A percentile compares a stretch with the other conserved stretches of the same genome.
Conservation (phyloP, 2,888 invertebrate species). For the Empis livida region DNA sequence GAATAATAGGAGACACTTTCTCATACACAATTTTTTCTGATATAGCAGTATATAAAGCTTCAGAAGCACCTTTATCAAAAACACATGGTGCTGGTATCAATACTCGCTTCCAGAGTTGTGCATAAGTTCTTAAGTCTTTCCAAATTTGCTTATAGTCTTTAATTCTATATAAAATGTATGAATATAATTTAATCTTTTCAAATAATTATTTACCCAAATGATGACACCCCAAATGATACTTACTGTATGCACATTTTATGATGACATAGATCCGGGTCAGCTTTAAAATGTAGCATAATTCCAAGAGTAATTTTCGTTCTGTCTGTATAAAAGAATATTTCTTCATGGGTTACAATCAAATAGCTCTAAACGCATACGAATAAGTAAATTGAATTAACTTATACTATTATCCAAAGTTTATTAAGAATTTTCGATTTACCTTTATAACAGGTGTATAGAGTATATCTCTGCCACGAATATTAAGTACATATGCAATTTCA, state of each 20-base stretch:
- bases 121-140: constrained; percentile 51
- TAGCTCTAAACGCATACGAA: constrained; percentile 50
- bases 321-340: constrained; percentile 58
- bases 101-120: constrained; percentile 49
- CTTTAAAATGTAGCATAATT: constrained; percentile 40
- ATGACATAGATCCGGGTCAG: constrained; percentile 41
- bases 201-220: too few species aligned
- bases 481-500: constrained; percentile 79
- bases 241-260: constrained; percentile 50
- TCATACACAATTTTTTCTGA: constrained; percentile 44
- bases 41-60: constrained; percentile 49
- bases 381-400: background rate
- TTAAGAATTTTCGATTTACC: constrained; percentile 27
- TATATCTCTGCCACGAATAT: constrained; percentile 75
- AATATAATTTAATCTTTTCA: too few species aligned
- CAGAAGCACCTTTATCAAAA: constrained; percentile 55
- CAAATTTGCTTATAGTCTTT: constrained; percentile 57
- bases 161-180: constrained; percentile 41
- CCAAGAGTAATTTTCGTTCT: constrained; percentile 47
- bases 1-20: constrained; percentile 66
- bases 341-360: constrained; percentile 49
- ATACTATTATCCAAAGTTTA: background rate
- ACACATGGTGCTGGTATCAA: constrained; percentile 57
- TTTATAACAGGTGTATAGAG: constrained; percentile 68
- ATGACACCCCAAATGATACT: constrained; percentile 23